Conservation (phyloP, 2,797 vertebrate genomes). For the Chelonia mydas region DNA sequence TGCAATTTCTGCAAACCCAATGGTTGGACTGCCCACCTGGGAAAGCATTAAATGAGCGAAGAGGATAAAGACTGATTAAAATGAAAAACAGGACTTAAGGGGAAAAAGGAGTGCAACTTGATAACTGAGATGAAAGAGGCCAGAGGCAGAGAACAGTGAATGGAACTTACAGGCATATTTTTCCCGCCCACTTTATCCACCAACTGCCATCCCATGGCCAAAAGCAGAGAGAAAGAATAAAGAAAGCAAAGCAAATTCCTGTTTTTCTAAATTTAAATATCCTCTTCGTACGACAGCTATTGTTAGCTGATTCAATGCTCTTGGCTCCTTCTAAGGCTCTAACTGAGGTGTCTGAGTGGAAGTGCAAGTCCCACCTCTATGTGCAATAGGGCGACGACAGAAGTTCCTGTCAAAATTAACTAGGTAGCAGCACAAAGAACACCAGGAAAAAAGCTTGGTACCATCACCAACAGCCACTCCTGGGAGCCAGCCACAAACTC, state of each 20-base stretch:
- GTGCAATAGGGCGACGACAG: neutral
- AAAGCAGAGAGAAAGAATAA: neutral
- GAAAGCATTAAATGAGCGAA: neutral
- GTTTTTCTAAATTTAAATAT: neutral
- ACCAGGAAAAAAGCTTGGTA: neutral
- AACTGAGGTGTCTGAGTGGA: neutral
- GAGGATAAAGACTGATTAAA: neutral
- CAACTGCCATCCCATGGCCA: constrained; percentile 24
- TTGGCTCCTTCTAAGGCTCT: neutral
- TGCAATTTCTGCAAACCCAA: neutral
- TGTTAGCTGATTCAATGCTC: neutral
- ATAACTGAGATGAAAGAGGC: neutral
- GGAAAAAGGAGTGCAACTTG: neutral
- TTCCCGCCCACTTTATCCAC: neutral
- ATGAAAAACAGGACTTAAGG: neutral
- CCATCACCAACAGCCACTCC: neutral
- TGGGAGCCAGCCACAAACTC: neutral
- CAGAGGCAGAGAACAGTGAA: neutral
- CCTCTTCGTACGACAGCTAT: neutral
- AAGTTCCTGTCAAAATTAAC: neutral
- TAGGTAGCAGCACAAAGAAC: neutral
- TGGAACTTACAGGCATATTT: neutral
- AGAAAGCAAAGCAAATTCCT: neutral
- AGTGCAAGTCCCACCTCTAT: neutral
- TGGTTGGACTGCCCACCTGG: neutral